Base-by-base conservation (phyloP, 2,113 vertebrate genomes). In the Dicerorhinus sumatrensis region DNA sequence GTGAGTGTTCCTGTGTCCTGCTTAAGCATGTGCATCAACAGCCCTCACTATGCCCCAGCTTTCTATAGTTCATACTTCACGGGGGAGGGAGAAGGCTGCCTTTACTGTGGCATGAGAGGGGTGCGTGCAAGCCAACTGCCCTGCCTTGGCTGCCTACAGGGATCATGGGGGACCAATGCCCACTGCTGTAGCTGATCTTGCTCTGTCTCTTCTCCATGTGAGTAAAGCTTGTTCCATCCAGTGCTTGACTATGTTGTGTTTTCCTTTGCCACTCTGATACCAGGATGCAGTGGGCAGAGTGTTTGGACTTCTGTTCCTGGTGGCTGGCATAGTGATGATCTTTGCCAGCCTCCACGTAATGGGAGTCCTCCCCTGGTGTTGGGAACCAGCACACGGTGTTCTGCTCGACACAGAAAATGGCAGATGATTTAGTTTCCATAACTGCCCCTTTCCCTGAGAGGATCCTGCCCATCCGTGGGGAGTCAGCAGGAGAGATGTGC, bases 21-120 rank as follows among this genome's bases (percentile, higher is more conserved):
- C 11, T 29, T 63, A 39, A 11, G 5, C 5, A 12, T 3, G 31
- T 2, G 3, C 13, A 2, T 12, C 29, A 21, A 5, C 23, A 51
- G n/a, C 11, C 25, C 51, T 39, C n/a, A 42, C 27, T 25, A 87
- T 0, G 21, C 10, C 27, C 6, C 17, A 31, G 36, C 25, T 39
- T 58, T 62, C 31, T 4, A 6, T 1, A 5, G 7, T 11, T 56
- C 67, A 12, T 58, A 3, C 4, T 81, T 20, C 76, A 8, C 3
- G 2, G 6, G 2, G 13, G 21, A 54, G 29, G 48, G 48, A 69
- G 20, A 69, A 0, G 63, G 20, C 29, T 4, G 33, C 58, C 48
- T 48, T 48, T n/a, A 17, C 16, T 29, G 58, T 33, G 1, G 23
- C 58, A 0, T 62, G 12, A 29, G 31, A 1, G 29, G 31, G 14